A percentile compares a stretch with the other conserved stretches of the same genome.
phyloP scores from a whole-genome alignment of 2,888 invertebrate species.

The Microplitis manilae region DNA sequence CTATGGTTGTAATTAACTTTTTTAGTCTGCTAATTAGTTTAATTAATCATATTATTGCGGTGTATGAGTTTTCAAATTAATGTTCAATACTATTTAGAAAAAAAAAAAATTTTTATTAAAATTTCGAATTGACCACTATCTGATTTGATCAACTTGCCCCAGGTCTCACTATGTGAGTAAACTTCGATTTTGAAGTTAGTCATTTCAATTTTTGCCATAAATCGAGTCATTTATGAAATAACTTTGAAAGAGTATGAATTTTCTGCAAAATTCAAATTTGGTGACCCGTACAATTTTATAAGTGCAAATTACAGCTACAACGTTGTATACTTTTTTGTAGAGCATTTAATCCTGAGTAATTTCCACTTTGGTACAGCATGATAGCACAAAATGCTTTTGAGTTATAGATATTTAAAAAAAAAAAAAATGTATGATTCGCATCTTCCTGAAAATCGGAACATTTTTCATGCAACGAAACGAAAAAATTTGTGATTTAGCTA shows the following conservation, averaged over 20 bases:
- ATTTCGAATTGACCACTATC: too few relatives aligned
- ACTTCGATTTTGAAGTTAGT: too few relatives aligned
- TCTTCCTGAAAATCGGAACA: too few relatives aligned
- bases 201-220: not conserved
- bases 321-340: not conserved
- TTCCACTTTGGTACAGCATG: not conserved
- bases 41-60: too few relatives aligned
- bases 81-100: too few relatives aligned
- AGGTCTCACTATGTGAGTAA: too few relatives aligned
- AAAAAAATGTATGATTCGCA: not conserved
- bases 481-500: too few relatives aligned
- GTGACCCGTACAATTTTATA: not conserved
- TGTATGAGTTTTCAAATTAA: too few relatives aligned
- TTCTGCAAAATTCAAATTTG: not conserved
- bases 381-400: not conserved
- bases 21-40: not conserved
- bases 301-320: not conserved
- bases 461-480: too few relatives aligned
- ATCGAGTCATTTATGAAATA: not conserved
- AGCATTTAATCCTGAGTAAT: not conserved
- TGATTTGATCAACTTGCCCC: too few relatives aligned
- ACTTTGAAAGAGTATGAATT: not conserved
- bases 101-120: too few relatives aligned
- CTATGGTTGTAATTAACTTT: not conserved
- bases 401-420: not conserved